A percentile compares a stretch with the other conserved stretches of the same genome.
phyloP scores from a whole-genome alignment of 2,888 invertebrate species.

The Microchrysa polita region DNA sequence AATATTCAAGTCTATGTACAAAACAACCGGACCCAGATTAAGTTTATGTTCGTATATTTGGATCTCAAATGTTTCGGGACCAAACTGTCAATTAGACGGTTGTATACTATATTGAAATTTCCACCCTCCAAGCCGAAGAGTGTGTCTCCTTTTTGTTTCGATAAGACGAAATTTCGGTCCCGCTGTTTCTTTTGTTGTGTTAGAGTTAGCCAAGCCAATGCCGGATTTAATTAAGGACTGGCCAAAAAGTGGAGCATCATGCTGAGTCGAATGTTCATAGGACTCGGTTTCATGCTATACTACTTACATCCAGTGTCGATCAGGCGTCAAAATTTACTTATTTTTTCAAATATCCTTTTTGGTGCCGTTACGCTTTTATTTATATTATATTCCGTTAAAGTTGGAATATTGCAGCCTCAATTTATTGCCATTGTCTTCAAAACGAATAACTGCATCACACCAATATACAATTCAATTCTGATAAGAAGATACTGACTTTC shows the following conservation, averaged over 20 bases:
- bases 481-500: no score
- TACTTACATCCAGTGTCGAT: no score
- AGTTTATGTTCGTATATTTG: constrained; percentile 44
- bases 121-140: constrained; percentile 14
- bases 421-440: no score
- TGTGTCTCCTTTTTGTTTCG: constrained; percentile 23
- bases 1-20: neutral
- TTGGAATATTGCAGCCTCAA: no score
- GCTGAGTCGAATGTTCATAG: neutral
- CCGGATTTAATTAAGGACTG: constrained; percentile 40
- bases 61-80: constrained; percentile 43
- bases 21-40: constrained; percentile 25
- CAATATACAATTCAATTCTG: no score
- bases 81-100: constrained; percentile 42
- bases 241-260: constrained; percentile 2
- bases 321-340: no score
- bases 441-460: no score
- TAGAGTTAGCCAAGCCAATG: neutral
- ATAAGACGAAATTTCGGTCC: constrained; percentile 26
- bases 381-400: no score
- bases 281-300: no score
- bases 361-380: no score
- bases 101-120: constrained; percentile 34
- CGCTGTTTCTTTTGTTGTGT: neutral
- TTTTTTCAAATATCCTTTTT: no score